phyloP scores from a whole-genome alignment of 1,140 invertebrate species.

The Brachystomella parvula region DNA sequence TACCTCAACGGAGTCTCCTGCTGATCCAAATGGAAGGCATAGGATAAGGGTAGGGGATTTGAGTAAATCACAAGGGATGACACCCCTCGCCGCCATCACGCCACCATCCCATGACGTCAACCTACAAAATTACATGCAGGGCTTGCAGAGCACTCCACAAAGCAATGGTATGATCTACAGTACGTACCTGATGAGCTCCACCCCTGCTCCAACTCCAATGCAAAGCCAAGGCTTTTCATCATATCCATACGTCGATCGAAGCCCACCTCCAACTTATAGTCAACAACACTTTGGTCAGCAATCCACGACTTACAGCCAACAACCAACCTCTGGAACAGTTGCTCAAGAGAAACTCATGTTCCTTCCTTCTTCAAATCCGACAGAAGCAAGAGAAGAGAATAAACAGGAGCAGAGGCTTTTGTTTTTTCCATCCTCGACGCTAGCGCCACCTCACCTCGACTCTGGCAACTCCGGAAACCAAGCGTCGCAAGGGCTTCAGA shows the following conservation, averaged over 20 bases:
- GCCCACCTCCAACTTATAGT: not conserved
- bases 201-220: not conserved
- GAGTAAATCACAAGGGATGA: slow-evolving; percentile 25
- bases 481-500: not conserved
- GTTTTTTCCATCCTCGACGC: slow-evolving; percentile 19
- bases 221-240: slow-evolving; percentile 8
- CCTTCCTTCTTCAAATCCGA: slow-evolving; percentile 15
- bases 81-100: slow-evolving; percentile 14
- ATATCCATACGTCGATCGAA: too few relatives aligned
- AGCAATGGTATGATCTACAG: not conserved
- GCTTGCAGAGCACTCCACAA: too few relatives aligned
- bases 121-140: not conserved
- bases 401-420: slow-evolving; percentile 12
- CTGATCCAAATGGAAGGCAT: slow-evolving; percentile 29
- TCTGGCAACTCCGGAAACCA: not conserved
- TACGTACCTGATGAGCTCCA: slow-evolving; percentile 7
- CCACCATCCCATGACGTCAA: not conserved
- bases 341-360: slow-evolving; percentile 29
- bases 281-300: not conserved
- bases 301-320: not conserved
- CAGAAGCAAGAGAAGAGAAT: not conserved
- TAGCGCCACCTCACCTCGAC: not conserved
- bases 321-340: not conserved
- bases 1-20: not conserved
- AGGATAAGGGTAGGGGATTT: slow-evolving; percentile 35